Conservation (phyloP, 2,888 invertebrate species). For the Hipparchia sbordonii region DNA sequence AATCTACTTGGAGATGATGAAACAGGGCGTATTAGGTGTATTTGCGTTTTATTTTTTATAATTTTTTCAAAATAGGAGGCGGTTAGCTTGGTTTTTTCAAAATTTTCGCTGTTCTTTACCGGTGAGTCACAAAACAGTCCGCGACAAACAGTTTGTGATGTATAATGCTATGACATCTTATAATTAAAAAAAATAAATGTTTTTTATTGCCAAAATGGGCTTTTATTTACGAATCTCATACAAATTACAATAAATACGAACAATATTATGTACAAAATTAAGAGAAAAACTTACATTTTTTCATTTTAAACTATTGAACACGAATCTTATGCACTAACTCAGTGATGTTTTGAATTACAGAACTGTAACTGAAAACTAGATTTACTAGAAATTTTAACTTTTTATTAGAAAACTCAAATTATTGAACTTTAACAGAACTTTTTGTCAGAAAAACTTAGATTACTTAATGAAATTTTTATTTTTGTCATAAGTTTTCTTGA, state of each 20-base stretch:
- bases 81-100: no score
- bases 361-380: not conserved
- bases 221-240: constrained; percentile 71
- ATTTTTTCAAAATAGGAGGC: no score
- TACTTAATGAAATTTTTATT: not conserved
- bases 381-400: not conserved
- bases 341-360: constrained; percentile 26
- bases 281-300: not conserved
- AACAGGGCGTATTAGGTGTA: no score
- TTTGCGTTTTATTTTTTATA: no score
- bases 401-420: not conserved
- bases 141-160: constrained; percentile 38
- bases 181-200: constrained; percentile 64
- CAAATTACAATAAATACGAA: constrained; percentile 63
- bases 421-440: not conserved
- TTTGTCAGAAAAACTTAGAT: not conserved
- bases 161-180: constrained; percentile 43
- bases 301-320: constrained; percentile 62
- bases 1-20: no score
- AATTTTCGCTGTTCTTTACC: no score
- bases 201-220: constrained; percentile 75
- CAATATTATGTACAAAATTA: constrained; percentile 53
- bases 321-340: constrained; percentile 31
- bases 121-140: constrained; percentile 21
- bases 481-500: no score